Conservation (phyloP, 2,113 vertebrate species). For the Tetrao urogallus region DNA sequence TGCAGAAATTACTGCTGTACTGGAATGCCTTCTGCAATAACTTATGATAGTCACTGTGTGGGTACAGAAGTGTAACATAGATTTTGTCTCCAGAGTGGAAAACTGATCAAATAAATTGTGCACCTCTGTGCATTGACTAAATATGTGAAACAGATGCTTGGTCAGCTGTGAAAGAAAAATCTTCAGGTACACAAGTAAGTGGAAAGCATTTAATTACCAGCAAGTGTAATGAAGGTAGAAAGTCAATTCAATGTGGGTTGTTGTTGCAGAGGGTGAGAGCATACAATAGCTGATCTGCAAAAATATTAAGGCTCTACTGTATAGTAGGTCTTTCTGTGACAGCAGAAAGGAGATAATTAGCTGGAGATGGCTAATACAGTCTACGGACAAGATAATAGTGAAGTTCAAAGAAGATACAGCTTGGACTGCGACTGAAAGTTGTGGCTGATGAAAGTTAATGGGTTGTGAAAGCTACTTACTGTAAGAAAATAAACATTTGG, state of each 20-base stretch:
- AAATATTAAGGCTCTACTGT: not conserved
- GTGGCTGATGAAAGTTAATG: not conserved
- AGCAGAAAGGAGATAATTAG: not conserved
- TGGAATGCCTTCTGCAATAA: not conserved
- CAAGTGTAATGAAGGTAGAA: not conserved
- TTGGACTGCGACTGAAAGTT: not conserved
- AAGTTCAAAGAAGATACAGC: not conserved
- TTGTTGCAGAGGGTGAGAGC: not conserved
- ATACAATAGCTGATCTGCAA: not conserved
- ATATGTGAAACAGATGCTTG: not conserved
- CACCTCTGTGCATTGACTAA: not conserved
- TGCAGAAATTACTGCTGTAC: not conserved
- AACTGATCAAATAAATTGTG: not conserved
- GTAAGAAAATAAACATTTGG: not conserved
- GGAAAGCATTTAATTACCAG: not conserved
- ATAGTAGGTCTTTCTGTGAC: not conserved
- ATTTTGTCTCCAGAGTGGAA: not conserved
- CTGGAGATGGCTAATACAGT: not conserved
- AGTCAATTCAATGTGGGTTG: rapidly evolving
- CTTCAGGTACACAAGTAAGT: not conserved
- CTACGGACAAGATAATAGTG: not conserved
- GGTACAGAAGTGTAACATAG: not conserved
- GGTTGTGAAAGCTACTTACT: not conserved
- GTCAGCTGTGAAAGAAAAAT: not conserved
- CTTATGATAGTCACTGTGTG: not conserved